Evolutionary conservation across 2,113 vertebrate genomes (phyloP).

Genomic region (Coturnix japonica): DNA sequence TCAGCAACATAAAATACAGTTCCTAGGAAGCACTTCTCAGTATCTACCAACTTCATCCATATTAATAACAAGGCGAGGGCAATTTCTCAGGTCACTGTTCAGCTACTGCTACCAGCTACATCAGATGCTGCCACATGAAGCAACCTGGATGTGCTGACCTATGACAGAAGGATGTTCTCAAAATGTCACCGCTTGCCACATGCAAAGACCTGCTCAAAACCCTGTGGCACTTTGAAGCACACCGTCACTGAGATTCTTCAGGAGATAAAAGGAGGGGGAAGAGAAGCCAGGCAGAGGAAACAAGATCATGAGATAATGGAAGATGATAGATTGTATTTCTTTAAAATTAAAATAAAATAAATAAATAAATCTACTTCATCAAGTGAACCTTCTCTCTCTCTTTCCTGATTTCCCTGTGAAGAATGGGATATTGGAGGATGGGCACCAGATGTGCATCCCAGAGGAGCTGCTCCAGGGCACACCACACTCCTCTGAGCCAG

Average conservation of each 20-base stretch:
- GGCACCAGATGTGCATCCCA: accelerated
- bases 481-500: background rate
- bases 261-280: background rate
- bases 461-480: background rate
- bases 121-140: background rate
- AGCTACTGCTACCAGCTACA: background rate
- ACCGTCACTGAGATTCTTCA: background rate
- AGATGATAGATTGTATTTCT: background rate
- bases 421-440: background rate
- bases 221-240: background rate
- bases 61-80: background rate
- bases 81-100: background rate
- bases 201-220: background rate
- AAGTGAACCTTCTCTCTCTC: background rate
- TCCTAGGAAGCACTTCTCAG: background rate
- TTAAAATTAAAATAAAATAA: background rate
- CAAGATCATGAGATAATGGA: background rate
- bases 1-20: background rate
- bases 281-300: background rate
- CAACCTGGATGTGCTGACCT: background rate
- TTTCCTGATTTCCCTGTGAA: background rate
- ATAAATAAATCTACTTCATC: background rate
- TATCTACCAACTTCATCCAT: background rate
- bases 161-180: accelerated
- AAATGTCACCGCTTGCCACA: background rate